These are phyloP conservation scores for Actinia tenebrosa DNA, from an alignment of 64 coral and sea anemone genomes.

Conservation along the genomic window DNA sequence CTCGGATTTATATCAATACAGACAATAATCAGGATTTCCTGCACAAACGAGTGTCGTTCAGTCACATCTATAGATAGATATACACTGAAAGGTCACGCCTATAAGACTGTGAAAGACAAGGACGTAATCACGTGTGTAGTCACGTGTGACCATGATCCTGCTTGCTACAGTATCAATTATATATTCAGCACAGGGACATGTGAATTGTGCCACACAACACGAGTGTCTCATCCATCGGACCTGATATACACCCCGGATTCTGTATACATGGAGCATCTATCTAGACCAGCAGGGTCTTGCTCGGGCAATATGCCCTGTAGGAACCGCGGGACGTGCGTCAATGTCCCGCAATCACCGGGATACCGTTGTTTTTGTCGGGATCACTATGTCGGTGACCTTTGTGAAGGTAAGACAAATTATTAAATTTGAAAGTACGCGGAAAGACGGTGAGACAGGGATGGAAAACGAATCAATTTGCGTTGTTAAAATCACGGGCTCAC, in stretches of 20 bases:
- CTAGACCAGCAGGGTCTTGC: constrained; percentile 50
- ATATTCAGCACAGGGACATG: constrained; percentile 18
- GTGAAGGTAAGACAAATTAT: constrained; percentile 19
- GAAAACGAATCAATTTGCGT: too few species aligned
- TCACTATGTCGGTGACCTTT: constrained; percentile 39
- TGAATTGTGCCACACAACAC: constrained; percentile 23
- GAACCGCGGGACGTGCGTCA: constrained; percentile 45
- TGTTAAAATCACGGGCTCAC: too few species aligned
- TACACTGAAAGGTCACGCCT: neutral
- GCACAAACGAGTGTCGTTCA: neutral
- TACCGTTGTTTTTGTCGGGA: constrained; percentile 38
- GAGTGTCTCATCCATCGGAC: constrained; percentile 6
- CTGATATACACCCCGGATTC: constrained; percentile 9
- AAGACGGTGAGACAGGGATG: too few species aligned
- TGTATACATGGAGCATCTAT: constrained; percentile 40
- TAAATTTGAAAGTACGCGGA: too few species aligned
- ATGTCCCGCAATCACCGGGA: constrained; percentile 32
- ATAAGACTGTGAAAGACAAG: neutral
- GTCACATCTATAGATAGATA: neutral
- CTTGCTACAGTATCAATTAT: constrained; percentile 57
- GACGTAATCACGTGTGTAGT: constrained; percentile 26
- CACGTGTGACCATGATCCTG: constrained; percentile 32
- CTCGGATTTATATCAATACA: neutral
- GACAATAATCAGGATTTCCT: neutral
- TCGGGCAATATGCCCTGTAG: constrained; percentile 37